These are phyloP conservation scores for Ovibos moschatus DNA, from an alignment of 2,113 vertebrate genomes.

Conservation along the genomic window DNA sequence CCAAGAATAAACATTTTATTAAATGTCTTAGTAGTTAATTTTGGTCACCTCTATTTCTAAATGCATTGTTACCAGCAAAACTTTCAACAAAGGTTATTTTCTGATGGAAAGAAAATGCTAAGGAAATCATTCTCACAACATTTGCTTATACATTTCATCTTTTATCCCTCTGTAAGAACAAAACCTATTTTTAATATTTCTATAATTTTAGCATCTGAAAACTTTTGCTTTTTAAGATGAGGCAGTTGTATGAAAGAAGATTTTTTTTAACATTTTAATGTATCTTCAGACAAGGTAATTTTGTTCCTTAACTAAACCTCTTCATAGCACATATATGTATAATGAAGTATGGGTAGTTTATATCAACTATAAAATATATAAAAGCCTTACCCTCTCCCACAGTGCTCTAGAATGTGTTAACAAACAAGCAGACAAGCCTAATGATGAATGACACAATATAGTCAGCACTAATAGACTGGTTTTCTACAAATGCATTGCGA, in stretches of 20 bases:
- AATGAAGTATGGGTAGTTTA: not conserved
- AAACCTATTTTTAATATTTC: not conserved
- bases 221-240: not conserved
- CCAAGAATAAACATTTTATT: not conserved
- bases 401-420: constrained; percentile 1
- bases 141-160: not conserved
- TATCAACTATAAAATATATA: not conserved
- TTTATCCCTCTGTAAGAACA: not conserved
- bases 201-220: not conserved
- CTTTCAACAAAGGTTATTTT: constrained; percentile 22
- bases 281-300: not conserved
- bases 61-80: not conserved
- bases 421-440: not conserved
- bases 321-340: not conserved
- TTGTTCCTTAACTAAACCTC: not conserved
- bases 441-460: not conserved
- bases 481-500: not conserved
- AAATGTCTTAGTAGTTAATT: not conserved
- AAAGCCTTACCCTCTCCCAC: not conserved
- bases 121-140: not conserved
- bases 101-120: not conserved
- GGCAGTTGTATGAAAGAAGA: not conserved
- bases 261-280: constrained; percentile 3
- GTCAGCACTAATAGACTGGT: not conserved
- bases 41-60: constrained; percentile 25